These are phyloP conservation scores for Serrognathus titanus DNA, from an alignment of 2,888 invertebrate genomes.

Conservation along the genomic window DNA sequence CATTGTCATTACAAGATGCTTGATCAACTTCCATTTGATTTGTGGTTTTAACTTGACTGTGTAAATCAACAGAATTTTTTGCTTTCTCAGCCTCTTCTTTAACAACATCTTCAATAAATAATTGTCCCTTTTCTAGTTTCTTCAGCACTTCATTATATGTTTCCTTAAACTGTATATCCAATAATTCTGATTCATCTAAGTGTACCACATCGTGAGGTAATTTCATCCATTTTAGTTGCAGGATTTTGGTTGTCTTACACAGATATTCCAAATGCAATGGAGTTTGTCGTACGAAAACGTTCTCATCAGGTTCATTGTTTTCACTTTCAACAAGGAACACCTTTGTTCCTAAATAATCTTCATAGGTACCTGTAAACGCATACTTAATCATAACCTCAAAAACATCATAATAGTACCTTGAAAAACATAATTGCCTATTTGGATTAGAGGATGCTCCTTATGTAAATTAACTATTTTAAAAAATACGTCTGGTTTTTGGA, in stretches of 20 bases:
- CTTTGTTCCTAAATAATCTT: constrained; percentile 67
- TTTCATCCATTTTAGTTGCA: constrained; percentile 67
- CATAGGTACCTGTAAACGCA: constrained; percentile 60
- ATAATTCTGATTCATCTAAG: constrained; percentile 31
- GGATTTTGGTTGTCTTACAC: constrained; percentile 62
- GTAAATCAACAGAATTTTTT: not conserved
- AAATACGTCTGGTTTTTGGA: constrained; percentile 36
- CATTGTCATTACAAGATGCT: not conserved
- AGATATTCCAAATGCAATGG: constrained; percentile 59
- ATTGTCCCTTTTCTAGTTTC: constrained; percentile 37
- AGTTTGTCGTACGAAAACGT: constrained; percentile 37
- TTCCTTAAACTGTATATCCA: constrained; percentile 36
- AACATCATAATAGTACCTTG: constrained; percentile 31
- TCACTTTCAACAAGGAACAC: constrained; percentile 68
- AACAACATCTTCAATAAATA: constrained; percentile 37
- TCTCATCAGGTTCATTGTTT: constrained; percentile 36
- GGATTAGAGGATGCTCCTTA: constrained; percentile 37
- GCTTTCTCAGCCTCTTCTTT: not conserved
- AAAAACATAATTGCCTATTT: constrained; percentile 42
- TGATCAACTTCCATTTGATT: constrained; percentile 8
- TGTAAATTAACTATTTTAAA: constrained; percentile 41
- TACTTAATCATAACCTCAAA: not conserved
- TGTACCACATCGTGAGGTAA: constrained; percentile 49
- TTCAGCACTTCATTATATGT: constrained; percentile 37
- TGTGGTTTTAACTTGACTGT: constrained; percentile 13